Evolutionary conservation across 2,888 invertebrate genomes (phyloP).

Genomic region (Mythimna impura): DNA sequence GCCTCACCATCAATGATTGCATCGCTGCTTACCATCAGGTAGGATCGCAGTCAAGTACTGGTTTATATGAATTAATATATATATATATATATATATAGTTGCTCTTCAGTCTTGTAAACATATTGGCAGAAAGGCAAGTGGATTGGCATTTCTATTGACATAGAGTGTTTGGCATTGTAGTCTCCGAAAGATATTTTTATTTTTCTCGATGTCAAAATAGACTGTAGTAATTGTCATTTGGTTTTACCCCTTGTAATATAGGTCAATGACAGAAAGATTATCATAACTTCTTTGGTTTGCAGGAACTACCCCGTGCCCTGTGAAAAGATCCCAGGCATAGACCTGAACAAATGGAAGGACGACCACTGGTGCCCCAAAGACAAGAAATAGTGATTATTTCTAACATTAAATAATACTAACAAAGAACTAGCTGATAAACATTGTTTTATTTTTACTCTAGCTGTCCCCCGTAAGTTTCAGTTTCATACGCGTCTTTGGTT

Average conservation of each 20-base stretch:
- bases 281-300: slow-evolving; percentile 5
- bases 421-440: background rate
- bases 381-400: slow-evolving; percentile 7
- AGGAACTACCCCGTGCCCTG: slow-evolving; percentile 49
- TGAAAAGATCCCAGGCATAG: slow-evolving; percentile 40
- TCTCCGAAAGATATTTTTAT: too few species aligned
- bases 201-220: too few species aligned
- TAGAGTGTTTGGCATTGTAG: too few species aligned
- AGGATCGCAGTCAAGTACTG: too few species aligned
- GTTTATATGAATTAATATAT: too few species aligned
- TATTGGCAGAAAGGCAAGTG: too few species aligned
- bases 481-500: background rate
- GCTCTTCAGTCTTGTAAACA: too few species aligned
- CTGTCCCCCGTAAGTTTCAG: background rate
- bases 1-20: too few species aligned
- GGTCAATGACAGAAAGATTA: background rate
- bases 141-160: too few species aligned
- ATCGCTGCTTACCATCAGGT: too few species aligned
- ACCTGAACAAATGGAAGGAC: slow-evolving; percentile 50
- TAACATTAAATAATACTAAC: background rate
- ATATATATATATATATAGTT: too few species aligned
- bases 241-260: background rate
- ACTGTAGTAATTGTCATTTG: background rate
- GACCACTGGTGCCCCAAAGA: slow-evolving; percentile 37
- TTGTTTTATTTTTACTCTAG: background rate